Conservation (phyloP, 2,797 vertebrate species). For the Melanotaenia pygmaea region DNA sequence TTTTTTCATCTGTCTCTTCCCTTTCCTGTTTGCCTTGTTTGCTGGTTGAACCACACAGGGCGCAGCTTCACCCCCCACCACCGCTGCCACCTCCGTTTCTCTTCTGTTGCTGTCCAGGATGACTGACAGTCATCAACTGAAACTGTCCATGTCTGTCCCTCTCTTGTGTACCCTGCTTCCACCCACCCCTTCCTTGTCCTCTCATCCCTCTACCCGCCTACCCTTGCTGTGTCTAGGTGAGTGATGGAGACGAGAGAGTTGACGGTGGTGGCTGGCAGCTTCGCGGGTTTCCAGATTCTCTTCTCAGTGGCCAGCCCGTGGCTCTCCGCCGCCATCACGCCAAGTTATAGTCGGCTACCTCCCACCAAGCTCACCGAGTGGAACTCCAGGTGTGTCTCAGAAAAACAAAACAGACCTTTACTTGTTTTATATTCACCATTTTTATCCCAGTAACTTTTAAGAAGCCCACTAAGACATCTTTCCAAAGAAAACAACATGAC, state of each 20-base stretch:
- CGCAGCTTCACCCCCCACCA: slow-evolving; percentile 17
- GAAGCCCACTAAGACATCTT: no score
- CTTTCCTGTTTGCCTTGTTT: slow-evolving; percentile 30
- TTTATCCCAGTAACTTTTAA: no score
- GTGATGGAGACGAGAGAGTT: slow-evolving; percentile 87
- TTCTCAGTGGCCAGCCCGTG: slow-evolving; percentile 84
- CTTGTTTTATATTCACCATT: not conserved
- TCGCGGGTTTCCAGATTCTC: slow-evolving; percentile 85
- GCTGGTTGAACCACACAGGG: slow-evolving; percentile 31
- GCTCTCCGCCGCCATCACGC: slow-evolving; percentile 76
- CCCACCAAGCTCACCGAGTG: slow-evolving; percentile 83
- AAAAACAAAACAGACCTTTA: not conserved
- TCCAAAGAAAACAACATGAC: not conserved
- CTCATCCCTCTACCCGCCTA: not conserved
- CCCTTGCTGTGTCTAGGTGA: slow-evolving; percentile 71
- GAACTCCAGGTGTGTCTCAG: slow-evolving; percentile 85
- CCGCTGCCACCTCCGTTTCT: slow-evolving; percentile 18
- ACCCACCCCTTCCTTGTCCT: not conserved
- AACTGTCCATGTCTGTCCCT: slow-evolving; percentile 56
- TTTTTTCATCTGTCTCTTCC: slow-evolving; percentile 29
- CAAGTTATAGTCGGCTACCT: slow-evolving; percentile 75
- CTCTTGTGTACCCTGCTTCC: slow-evolving; percentile 20
- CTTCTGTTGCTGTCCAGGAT: slow-evolving; percentile 24
- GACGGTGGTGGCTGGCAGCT: slow-evolving; percentile 85
- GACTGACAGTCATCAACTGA: slow-evolving; percentile 57